Percentiles rank a stretch among this genome's conserved stretches.
Evolutionary conservation across 2,113 vertebrate genomes (phyloP).

Genomic region (Bagarius yarrelli): DNA sequence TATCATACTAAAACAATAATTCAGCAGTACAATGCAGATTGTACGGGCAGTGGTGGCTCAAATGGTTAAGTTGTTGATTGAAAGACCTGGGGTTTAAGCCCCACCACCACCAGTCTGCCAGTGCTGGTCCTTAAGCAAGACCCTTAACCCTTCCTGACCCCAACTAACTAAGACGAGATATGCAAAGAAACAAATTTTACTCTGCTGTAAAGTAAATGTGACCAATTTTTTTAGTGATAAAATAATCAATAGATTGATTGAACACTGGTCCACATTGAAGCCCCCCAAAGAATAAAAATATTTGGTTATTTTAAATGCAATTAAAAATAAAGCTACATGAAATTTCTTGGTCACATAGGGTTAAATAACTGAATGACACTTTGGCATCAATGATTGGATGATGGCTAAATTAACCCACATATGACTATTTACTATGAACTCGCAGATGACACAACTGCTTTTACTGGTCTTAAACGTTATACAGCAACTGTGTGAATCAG

Average conservation of each 20-base stretch:
- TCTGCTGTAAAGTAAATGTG: no score
- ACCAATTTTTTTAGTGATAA: no score
- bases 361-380: neutral
- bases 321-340: neutral
- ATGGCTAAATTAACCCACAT: neutral
- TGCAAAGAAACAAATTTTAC: no score
- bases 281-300: no score
- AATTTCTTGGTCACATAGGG: neutral
- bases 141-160: no score
- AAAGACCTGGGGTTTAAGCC: neutral
- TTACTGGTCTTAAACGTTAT: neutral
- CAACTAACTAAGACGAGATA: no score
- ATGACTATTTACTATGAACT: neutral
- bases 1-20: neutral
- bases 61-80: neutral
- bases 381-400: no score
- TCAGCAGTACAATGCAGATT: neutral
- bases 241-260: no score
- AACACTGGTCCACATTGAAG: no score
- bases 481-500: neutral
- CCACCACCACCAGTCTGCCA: no score
- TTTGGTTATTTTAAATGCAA: neutral
- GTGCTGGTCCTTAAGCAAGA: no score
- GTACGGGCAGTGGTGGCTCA: neutral
- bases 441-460: neutral